Conservation (phyloP, 2,888 invertebrate species). For the Calephelis perditalis region DNA sequence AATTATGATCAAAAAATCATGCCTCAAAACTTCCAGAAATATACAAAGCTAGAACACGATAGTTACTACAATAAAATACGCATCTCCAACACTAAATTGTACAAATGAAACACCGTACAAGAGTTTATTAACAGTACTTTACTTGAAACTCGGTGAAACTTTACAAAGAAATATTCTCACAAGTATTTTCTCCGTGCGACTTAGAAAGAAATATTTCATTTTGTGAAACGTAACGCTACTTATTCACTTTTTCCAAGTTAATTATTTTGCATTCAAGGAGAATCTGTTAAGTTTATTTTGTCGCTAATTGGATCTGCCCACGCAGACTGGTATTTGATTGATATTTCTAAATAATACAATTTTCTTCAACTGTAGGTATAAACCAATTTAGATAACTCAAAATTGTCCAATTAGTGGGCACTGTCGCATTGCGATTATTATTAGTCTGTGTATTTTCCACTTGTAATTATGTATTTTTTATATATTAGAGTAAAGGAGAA, state of each 20-base stretch:
- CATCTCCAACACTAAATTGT: background rate
- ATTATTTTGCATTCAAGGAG: slow-evolving; percentile 3
- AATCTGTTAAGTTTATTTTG: slow-evolving; percentile 7
- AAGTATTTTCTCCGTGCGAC: slow-evolving; percentile 2
- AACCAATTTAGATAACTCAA: slow-evolving; percentile 6
- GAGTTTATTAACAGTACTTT: slow-evolving; percentile 10
- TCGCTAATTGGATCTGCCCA: background rate
- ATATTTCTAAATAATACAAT: background rate
- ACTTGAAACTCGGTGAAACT: background rate
- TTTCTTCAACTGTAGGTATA: background rate
- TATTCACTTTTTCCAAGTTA: slow-evolving; percentile 5
- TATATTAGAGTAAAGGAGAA: too few relatives aligned
- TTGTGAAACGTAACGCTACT: slow-evolving; percentile 7
- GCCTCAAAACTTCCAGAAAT: too few relatives aligned
- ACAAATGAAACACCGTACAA: background rate
- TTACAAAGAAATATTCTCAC: slow-evolving; percentile 1
- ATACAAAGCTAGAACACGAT: too few relatives aligned
- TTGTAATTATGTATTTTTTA: too few relatives aligned
- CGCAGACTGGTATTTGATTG: background rate
- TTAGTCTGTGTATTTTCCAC: too few relatives aligned
- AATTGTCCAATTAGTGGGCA: too few relatives aligned
- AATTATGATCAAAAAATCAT: too few relatives aligned
- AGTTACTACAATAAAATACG: too few relatives aligned
- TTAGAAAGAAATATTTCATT: slow-evolving; percentile 10
- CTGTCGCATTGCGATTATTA: too few relatives aligned